Conservation (phyloP, 2,888 invertebrate species). For the Taenaris catops region DNA sequence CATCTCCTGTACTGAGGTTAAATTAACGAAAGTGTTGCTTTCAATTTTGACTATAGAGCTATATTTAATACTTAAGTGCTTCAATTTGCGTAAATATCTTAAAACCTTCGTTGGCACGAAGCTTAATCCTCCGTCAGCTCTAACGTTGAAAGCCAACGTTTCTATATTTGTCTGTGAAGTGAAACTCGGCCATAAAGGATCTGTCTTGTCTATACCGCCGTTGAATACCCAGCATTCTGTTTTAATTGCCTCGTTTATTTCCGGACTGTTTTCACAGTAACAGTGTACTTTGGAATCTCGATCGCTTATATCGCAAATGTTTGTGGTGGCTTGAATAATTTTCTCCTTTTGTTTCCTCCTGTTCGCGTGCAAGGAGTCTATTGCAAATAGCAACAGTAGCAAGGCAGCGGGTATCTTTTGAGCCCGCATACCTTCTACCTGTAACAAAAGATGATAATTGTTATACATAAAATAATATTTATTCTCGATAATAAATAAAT, state of each 20-base stretch:
- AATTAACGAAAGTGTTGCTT: conserved; percentile 87
- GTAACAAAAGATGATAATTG: conserved; percentile 55
- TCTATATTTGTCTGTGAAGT: conserved; percentile 85
- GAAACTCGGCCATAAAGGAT: conserved; percentile 86
- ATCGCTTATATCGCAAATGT: conserved; percentile 79
- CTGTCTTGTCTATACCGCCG: conserved; percentile 82
- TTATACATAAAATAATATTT: too few relatives aligned
- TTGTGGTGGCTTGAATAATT: conserved; percentile 46
- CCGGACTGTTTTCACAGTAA: conserved; percentile 81
- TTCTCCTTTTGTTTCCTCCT: conserved; percentile 68
- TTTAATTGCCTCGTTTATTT: conserved; percentile 80
- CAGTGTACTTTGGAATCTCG: conserved; percentile 82
- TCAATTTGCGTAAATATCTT: conserved; percentile 82
- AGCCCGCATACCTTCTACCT: conserved; percentile 76
- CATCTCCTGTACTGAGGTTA: conserved; percentile 84
- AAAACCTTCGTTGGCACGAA: conserved; percentile 87
- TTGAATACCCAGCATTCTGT: conserved; percentile 90
- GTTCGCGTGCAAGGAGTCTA: conserved; percentile 67
- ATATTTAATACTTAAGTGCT: conserved; percentile 85
- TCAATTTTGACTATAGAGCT: conserved; percentile 85
- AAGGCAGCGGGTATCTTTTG: conserved; percentile 71
- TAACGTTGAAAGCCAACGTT: conserved; percentile 85
- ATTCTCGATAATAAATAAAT: too few relatives aligned
- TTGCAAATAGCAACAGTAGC: conserved; percentile 70
- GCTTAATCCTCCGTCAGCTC: conserved; percentile 83